A percentile compares a stretch with the other conserved stretches of the same genome.
Conservation (phyloP, 2,113 vertebrate genomes). For the Canis aureus region DNA sequence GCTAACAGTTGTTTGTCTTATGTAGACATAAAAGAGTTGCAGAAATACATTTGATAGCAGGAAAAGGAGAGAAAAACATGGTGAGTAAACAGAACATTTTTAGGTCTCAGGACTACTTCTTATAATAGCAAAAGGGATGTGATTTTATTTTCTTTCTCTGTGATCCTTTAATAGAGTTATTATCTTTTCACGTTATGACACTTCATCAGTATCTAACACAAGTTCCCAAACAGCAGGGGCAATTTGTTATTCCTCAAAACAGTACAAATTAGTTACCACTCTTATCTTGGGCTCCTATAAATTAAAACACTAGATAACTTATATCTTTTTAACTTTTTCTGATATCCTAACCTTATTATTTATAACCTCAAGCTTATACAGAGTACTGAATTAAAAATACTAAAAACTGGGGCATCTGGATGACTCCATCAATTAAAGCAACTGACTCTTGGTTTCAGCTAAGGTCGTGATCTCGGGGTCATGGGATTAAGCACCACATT, state of each 20-base stretch:
- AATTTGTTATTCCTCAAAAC: not conserved
- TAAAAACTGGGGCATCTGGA: not conserved
- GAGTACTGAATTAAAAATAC: not conserved
- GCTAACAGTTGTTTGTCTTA: not conserved
- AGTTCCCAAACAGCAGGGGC: not conserved
- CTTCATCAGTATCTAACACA: not conserved
- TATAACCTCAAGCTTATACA: not conserved
- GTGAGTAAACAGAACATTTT: not conserved
- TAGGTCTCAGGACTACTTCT: not conserved
- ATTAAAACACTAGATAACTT: not conserved
- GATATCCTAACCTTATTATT: not conserved
- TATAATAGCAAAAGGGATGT: not conserved
- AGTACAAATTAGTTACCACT: not conserved
- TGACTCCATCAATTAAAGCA: not conserved
- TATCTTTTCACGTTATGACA: not conserved
- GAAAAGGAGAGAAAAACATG: not conserved
- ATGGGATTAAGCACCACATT: not conserved
- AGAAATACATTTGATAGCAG: slow-evolving; percentile 15
- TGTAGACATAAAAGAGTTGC: not conserved
- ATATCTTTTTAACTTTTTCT: not conserved
- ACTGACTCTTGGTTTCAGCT: not conserved
- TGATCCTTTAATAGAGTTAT: not conserved
- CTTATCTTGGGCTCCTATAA: not conserved
- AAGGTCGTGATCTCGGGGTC: not conserved
- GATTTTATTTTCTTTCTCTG: not conserved